Evolutionary conservation across 2,113 vertebrate genomes (phyloP), one percentile per base, ranked within the genome.

Genomic region (Petrocephalus microphthalmus): DNA sequence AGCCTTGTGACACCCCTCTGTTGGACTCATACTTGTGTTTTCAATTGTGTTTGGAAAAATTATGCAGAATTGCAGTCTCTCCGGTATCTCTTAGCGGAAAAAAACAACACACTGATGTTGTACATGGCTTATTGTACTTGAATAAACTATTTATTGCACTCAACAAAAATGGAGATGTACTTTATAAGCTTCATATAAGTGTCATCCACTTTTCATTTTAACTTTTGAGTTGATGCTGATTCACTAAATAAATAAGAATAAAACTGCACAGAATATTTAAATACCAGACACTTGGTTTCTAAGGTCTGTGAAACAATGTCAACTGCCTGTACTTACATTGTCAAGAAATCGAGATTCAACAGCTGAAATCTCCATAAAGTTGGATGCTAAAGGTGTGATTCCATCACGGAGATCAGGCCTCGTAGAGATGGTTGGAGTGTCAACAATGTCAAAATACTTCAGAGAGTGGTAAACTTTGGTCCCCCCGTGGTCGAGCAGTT

Each of bases 361-460:
- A 64, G 90, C 89, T 54, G 92, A 87, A 81, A 90, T 89, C 88
- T 93, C 83, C 84, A 87, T 85, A 45, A 89, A 29, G 84, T 85
- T 89, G 88, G 91, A 91, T 88, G 89, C 67, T 86, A 92, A 92
- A 52, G 93, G 90, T 82, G 95, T 93, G 3, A 90, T 90, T 13
- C 87, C 84, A 56, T 91, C 60, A 37, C 93, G 84, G 85, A 94
- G 91, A 90, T 94, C 91, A 25, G 92, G 92, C 89, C 92, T 95
- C 88, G 90, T 37, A 15, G 82, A 67, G 54, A 52, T 86, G 84
- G 91, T 85, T 60, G 91, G 88, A 87, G 82, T 60, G n/a, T 90
- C 91, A 90, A 87, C 51, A 22, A 92, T 89, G 90, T 95, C 89
- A 8, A 94, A 94, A 89, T 91, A 94, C 51, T 88, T 91, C 83